Conservation (phyloP, 2,113 vertebrate species). For the Agelaius tricolor region DNA sequence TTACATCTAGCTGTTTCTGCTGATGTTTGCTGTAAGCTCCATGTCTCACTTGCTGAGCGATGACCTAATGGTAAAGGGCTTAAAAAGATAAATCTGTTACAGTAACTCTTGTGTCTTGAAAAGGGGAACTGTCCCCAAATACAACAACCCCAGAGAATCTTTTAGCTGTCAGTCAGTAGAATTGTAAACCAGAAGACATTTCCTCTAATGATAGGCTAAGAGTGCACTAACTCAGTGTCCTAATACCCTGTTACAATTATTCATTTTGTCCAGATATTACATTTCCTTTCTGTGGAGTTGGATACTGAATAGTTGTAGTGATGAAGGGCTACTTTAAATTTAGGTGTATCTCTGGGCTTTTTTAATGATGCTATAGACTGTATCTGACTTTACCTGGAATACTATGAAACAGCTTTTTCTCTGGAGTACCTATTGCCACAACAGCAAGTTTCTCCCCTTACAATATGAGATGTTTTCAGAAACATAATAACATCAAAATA, state of each 20-base stretch:
- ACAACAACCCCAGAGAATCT: neutral
- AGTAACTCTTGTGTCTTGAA: neutral
- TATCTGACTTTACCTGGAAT: neutral
- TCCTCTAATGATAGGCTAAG: neutral
- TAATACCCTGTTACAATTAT: neutral
- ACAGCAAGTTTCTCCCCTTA: neutral
- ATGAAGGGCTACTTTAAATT: neutral
- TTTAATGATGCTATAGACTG: neutral
- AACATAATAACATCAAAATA: neutral
- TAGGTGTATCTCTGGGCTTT: neutral
- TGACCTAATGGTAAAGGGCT: neutral
- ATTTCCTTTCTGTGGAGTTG: neutral
- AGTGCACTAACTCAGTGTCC: neutral
- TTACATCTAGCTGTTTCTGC: neutral
- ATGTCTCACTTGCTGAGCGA: neutral
- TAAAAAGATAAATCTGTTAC: constrained; percentile 5
- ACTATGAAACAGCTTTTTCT: neutral
- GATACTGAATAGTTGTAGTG: neutral
- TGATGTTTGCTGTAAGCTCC: neutral
- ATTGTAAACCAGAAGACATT: neutral
- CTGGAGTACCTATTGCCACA: neutral
- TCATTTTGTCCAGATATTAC: neutral
- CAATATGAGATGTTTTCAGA: neutral
- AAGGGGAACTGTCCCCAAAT: neutral
- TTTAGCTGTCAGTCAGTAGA: neutral